phyloP scores from a whole-genome alignment of 2,113 vertebrate species.

The Cepphus grylle region DNA sequence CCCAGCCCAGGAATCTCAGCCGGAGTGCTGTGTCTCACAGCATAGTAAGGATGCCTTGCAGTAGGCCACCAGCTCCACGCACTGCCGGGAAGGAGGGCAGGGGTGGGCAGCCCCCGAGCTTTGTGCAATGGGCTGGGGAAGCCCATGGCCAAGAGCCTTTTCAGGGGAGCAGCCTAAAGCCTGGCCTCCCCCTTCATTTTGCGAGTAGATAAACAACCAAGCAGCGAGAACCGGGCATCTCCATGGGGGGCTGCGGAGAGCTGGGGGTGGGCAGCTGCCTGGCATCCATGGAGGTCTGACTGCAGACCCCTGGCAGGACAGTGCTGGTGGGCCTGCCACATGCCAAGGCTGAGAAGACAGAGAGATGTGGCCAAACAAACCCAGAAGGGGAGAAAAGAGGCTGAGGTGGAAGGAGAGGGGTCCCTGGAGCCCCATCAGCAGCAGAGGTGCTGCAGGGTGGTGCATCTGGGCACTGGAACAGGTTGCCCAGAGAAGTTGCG shows the following conservation, averaged over 20 bases:
- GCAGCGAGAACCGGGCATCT: neutral
- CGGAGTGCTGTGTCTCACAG: neutral
- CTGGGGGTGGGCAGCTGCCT: neutral
- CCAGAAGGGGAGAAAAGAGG: neutral
- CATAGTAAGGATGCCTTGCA: fast-evolving
- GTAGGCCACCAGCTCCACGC: neutral
- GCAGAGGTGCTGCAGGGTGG: neutral
- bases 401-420: neutral
- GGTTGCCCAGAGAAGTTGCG: neutral
- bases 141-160: neutral
- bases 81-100: neutral
- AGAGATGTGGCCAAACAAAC: neutral
- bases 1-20: neutral
- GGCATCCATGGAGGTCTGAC: neutral
- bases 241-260: neutral
- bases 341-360: neutral
- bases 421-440: neutral
- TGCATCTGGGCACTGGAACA: neutral
- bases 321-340: neutral
- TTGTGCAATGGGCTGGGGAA: neutral
- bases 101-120: neutral
- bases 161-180: neutral
- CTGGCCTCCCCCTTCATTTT: neutral
- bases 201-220: neutral
- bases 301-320: neutral